Conservation (phyloP, 2,113 vertebrate genomes). For the Cyanoderma ruficeps region DNA sequence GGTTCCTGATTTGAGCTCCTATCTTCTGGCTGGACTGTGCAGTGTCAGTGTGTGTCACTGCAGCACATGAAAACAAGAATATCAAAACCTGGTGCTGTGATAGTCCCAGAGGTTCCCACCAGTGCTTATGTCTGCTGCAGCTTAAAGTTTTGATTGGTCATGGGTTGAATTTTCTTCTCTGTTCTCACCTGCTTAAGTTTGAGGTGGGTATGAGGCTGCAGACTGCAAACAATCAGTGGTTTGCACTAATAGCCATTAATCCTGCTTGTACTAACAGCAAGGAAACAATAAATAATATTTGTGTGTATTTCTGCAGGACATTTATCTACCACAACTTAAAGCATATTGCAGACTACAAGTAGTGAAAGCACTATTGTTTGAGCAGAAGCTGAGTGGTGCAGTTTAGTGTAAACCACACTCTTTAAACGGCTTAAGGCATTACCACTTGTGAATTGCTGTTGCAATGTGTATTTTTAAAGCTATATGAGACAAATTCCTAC, state of each 20-base stretch:
- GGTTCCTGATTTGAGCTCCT: accelerated
- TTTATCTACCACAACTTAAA: not conserved
- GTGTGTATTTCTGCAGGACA: not conserved
- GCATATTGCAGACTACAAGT: not conserved
- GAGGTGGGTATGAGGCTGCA: not conserved
- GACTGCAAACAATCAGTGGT: not conserved
- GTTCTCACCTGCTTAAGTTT: not conserved
- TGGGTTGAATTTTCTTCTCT: not conserved
- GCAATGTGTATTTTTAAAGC: not conserved
- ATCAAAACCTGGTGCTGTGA: not conserved
- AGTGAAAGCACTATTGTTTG: not conserved
- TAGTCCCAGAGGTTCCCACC: not conserved
- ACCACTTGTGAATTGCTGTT: not conserved
- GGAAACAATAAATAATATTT: not conserved
- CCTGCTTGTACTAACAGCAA: not conserved
- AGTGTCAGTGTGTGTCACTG: not conserved
- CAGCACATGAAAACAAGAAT: not conserved
- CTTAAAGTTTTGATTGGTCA: not conserved
- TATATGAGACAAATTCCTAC: not conserved
- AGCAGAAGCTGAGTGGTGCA: not conserved
- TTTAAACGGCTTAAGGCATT: not conserved
- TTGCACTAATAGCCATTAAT: not conserved
- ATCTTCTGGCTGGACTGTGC: not conserved
- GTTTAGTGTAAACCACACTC: not conserved
- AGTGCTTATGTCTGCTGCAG: not conserved